Conservation (phyloP, 2,888 invertebrate genomes). For the Neelides folsomi region DNA sequence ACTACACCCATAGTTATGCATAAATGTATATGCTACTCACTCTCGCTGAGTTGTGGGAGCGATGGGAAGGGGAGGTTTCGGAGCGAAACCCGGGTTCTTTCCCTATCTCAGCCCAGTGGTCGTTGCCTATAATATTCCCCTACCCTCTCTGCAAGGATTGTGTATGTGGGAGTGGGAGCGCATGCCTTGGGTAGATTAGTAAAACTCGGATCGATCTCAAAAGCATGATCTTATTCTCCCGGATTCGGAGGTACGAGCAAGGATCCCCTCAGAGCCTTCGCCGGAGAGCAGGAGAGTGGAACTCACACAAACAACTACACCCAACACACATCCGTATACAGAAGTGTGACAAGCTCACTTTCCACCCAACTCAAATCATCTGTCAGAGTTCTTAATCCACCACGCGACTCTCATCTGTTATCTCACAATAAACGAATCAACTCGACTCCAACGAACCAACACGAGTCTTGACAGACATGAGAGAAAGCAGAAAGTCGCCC, state of each 20-base stretch:
- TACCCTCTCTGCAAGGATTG: background rate
- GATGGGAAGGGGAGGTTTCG: no score
- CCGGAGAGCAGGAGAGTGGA: conserved; percentile 2
- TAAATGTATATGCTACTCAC: no score
- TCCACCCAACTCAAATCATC: no score
- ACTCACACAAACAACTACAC: background rate
- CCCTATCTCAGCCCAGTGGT: background rate
- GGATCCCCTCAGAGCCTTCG: conserved; percentile 5
- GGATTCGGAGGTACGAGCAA: conserved; percentile 12
- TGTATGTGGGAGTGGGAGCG: conserved; percentile 5
- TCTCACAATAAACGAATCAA: no score
- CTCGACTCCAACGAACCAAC: no score
- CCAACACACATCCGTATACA: conserved; percentile 2
- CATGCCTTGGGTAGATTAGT: conserved; percentile 10
- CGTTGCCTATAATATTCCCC: background rate
- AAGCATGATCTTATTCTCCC: conserved; percentile 20
- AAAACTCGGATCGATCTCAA: conserved; percentile 20
- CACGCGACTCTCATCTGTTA: no score
- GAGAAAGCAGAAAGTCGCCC: no score
- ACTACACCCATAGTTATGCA: no score
- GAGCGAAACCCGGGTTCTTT: no score
- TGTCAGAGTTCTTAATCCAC: no score
- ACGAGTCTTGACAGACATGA: no score
- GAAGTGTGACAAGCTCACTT: background rate
- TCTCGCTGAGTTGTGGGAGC: no score